These are phyloP conservation scores for Pogonocichla stellata DNA, from an alignment of 2,113 vertebrate genomes.

Conservation along the genomic window DNA sequence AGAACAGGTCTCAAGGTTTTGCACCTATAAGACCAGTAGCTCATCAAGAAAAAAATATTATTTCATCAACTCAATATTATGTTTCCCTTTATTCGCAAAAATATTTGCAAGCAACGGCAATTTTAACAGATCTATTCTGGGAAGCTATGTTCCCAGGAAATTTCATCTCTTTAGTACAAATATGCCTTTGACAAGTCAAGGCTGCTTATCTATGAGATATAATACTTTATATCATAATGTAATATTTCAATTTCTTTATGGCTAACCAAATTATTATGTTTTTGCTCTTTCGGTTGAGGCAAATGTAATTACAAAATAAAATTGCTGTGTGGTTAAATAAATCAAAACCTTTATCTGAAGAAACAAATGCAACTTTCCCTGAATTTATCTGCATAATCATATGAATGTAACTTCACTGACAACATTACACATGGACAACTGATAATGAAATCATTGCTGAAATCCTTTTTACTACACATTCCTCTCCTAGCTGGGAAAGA, in stretches of 20 bases:
- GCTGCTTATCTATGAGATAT: background rate
- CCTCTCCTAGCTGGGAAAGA: background rate
- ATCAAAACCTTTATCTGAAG: background rate
- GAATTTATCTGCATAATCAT: background rate
- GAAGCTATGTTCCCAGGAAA: background rate
- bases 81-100: background rate
- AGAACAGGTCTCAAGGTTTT: background rate
- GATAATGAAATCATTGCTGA: background rate
- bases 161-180: background rate
- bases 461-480: background rate
- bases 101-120: background rate
- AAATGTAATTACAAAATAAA: conserved; percentile 5
- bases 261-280: background rate
- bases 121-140: background rate
- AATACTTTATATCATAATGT: background rate
- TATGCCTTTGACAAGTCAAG: background rate
- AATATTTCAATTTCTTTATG: background rate
- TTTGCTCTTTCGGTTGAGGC: background rate
- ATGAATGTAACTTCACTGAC: background rate
- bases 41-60: background rate
- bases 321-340: background rate
- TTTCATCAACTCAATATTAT: background rate
- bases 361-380: background rate
- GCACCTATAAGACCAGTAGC: background rate
- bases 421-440: background rate